Percentiles rank a stretch among this genome's conserved stretches.
Evolutionary conservation across 1,140 invertebrate species (phyloP).

Genomic region (Neodiprion pinetum): DNA sequence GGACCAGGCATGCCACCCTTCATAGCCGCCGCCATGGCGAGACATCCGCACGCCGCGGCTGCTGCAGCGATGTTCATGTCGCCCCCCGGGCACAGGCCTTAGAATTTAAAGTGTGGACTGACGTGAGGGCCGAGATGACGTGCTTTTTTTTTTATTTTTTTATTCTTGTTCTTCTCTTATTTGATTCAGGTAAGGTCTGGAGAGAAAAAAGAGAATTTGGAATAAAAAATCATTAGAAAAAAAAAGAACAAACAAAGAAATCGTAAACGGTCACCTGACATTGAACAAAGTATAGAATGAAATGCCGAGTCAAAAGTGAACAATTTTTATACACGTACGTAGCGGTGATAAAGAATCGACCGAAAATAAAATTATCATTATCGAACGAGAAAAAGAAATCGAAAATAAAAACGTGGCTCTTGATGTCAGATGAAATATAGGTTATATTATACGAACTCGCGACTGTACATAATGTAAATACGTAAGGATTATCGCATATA

Average conservation of each 20-base stretch:
- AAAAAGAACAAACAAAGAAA: too few species aligned
- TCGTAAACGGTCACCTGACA: too few species aligned
- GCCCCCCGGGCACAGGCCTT: slow-evolving; percentile 58
- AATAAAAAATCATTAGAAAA: too few species aligned
- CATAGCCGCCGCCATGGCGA: slow-evolving; percentile 60
- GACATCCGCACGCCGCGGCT: slow-evolving; percentile 58
- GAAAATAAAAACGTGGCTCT: slow-evolving; percentile 18
- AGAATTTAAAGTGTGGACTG: slow-evolving; percentile 13
- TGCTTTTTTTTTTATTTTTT: slow-evolving; percentile 3
- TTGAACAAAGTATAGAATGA: too few species aligned
- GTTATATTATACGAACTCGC: slow-evolving; percentile 15
- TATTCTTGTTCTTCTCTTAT: background rate
- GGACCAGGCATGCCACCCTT: slow-evolving; percentile 58
- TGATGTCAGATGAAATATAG: slow-evolving; percentile 44
- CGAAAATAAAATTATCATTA: background rate
- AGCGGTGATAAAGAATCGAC: background rate
- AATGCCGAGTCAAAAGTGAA: too few species aligned
- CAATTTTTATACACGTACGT: too few species aligned
- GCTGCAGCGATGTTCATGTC: slow-evolving; percentile 62
- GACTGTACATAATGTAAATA: slow-evolving; percentile 56
- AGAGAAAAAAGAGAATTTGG: too few species aligned
- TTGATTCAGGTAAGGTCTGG: background rate
- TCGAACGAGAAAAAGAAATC: background rate
- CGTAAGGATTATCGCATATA: slow-evolving; percentile 25
- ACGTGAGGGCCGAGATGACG: too few species aligned